Percentiles rank a stretch among this genome's conserved stretches.
Evolutionary conservation across 2,113 vertebrate genomes (phyloP).

Genomic region (Hemiscyllium ocellatum): DNA sequence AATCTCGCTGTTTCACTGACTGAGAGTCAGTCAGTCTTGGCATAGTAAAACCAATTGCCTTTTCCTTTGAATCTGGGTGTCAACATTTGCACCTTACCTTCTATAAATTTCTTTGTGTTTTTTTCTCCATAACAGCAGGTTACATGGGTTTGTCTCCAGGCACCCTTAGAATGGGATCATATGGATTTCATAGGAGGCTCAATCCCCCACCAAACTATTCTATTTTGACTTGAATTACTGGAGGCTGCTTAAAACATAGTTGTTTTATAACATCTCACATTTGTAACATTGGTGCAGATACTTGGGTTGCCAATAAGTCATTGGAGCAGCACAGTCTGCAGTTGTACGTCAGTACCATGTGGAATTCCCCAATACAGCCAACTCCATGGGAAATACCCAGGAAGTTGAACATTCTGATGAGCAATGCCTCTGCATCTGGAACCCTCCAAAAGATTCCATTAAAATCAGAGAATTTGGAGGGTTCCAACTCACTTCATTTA

Average conservation of each 20-base stretch:
- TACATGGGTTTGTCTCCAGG: not conserved
- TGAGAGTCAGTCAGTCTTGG: not conserved
- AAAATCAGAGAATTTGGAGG: too few species aligned
- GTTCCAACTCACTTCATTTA: too few species aligned
- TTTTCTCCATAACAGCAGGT: not conserved
- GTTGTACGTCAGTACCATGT: too few species aligned
- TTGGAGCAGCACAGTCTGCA: too few species aligned
- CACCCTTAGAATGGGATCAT: not conserved
- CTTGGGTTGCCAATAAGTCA: too few species aligned
- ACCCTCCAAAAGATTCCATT: too few species aligned
- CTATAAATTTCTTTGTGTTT: not conserved
- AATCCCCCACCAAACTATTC: not conserved
- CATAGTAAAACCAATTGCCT: not conserved
- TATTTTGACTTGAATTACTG: not conserved
- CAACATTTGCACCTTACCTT: not conserved
- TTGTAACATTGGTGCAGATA: not conserved
- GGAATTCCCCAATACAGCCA: too few species aligned
- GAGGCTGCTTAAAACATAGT: not conserved
- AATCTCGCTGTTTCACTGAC: not conserved
- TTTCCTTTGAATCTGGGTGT: not conserved
- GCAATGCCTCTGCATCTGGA: too few species aligned
- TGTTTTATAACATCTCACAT: not conserved
- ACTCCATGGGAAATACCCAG: too few species aligned
- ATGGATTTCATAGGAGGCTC: not conserved
- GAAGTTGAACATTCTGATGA: too few species aligned